Percentiles rank a stretch among this genome's conserved stretches.
phyloP scores from a whole-genome alignment of 2,888 invertebrate species.

The Nemotelus pantherinus region DNA sequence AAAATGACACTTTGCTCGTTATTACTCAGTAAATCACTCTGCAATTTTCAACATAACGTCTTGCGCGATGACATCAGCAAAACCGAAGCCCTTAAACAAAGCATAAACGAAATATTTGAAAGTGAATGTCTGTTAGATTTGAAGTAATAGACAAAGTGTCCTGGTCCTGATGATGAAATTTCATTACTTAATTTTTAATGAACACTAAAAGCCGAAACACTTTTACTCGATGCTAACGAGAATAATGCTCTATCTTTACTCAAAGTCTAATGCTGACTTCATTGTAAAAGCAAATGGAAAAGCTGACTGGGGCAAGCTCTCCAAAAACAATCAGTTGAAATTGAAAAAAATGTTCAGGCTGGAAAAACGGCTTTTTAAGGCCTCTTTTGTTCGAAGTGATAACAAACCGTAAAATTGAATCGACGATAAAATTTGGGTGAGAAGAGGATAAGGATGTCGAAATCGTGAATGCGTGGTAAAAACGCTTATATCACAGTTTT shows the following conservation, averaged over 20 bases:
- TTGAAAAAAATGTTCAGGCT: slow-evolving; percentile 28
- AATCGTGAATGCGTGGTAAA: no score
- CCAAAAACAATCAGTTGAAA: slow-evolving; percentile 1
- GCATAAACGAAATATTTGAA: neutral
- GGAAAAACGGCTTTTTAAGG: neutral
- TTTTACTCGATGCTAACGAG: neutral
- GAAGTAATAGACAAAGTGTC: neutral
- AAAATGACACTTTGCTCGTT: no score
- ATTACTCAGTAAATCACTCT: no score
- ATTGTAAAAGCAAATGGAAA: neutral
- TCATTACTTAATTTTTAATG: slow-evolving; percentile 40
- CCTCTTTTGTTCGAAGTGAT: slow-evolving; percentile 18
- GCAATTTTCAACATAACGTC: no score
- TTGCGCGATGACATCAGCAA: no score
- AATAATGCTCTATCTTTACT: neutral
- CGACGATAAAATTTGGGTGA: neutral
- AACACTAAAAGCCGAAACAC: slow-evolving; percentile 24
- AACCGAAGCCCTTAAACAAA: no score
- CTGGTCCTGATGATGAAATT: slow-evolving; percentile 2
- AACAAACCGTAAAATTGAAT: slow-evolving; percentile 9
- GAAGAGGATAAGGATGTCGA: neutral
- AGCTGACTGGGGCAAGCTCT: neutral
- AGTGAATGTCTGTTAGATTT: neutral
- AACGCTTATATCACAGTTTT: no score
- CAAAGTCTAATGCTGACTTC: neutral